phyloP scores from a whole-genome alignment of 2,797 vertebrate species.

The Allobates femoralis region DNA sequence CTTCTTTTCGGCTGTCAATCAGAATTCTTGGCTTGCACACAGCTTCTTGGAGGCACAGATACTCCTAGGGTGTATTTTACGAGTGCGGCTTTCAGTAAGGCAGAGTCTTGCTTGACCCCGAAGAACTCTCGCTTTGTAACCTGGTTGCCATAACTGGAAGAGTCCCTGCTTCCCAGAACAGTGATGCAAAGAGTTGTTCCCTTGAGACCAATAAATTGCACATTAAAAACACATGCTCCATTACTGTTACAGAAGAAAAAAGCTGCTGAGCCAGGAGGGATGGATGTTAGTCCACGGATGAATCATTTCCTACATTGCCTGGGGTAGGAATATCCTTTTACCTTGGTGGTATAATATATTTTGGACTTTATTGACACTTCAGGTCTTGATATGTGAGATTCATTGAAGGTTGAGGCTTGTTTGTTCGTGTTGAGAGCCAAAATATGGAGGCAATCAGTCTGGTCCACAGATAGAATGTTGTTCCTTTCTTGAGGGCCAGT shows the following conservation, averaged over 20 bases:
- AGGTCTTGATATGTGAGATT: neutral
- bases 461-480: neutral
- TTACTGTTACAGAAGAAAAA: constrained; percentile 15
- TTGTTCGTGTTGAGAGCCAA: too few species aligned
- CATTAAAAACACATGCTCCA: constrained; percentile 23
- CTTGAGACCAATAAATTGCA: constrained; percentile 14
- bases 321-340: neutral
- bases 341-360: neutral
- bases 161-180: constrained; percentile 26
- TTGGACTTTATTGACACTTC: neutral
- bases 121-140: constrained; percentile 20
- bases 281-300: neutral
- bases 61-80: constrained; percentile 28
- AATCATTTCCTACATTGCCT: neutral
- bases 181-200: constrained; percentile 34
- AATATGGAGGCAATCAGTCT: neutral
- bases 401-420: too few species aligned
- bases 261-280: neutral
- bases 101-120: constrained; percentile 48
- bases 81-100: constrained; percentile 58
- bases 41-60: constrained; percentile 53
- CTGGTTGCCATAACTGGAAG: neutral
- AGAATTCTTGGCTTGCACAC: constrained; percentile 61
- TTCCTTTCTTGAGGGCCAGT: neutral
- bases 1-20: constrained; percentile 45